A percentile compares a stretch with the other conserved stretches of the same genome.
phyloP scores from a whole-genome alignment of 2,797 vertebrate genomes.

The Euphonia xanthogaster region DNA sequence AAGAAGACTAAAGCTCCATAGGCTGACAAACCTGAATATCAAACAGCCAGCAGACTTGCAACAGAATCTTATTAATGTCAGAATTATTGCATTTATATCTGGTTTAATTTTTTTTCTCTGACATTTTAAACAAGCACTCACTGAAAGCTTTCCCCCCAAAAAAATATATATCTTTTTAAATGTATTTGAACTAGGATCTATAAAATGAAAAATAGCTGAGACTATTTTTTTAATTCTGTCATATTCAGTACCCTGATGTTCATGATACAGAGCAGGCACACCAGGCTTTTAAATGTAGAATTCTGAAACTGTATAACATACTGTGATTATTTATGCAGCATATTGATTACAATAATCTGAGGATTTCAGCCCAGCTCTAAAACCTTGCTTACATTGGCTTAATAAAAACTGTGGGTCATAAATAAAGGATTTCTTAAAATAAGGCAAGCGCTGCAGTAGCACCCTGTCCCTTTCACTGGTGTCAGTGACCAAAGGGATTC shows the following conservation, averaged over 20 bases:
- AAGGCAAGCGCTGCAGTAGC: background rate
- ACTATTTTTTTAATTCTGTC: background rate
- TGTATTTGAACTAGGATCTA: background rate
- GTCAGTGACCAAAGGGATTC: background rate
- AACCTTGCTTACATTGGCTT: rapidly evolving
- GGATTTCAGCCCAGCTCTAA: background rate
- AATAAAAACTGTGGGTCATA: background rate
- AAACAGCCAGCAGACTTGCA: background rate
- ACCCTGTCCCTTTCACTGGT: background rate
- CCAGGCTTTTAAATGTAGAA: background rate
- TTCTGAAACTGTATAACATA: background rate
- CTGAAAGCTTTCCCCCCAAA: background rate
- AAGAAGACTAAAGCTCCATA: background rate
- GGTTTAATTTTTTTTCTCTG: background rate
- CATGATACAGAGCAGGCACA: background rate
- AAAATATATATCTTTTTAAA: rapidly evolving
- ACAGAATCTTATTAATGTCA: background rate
- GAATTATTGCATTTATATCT: background rate
- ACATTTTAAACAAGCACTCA: background rate
- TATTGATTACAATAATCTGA: background rate
- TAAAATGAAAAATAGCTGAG: background rate
- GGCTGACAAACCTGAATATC: background rate
- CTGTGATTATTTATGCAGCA: background rate
- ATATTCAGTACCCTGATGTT: background rate
- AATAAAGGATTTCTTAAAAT: background rate